Evolutionary conservation across 2,113 vertebrate genomes (phyloP).

Genomic region (Eretmochelys imbricata): DNA sequence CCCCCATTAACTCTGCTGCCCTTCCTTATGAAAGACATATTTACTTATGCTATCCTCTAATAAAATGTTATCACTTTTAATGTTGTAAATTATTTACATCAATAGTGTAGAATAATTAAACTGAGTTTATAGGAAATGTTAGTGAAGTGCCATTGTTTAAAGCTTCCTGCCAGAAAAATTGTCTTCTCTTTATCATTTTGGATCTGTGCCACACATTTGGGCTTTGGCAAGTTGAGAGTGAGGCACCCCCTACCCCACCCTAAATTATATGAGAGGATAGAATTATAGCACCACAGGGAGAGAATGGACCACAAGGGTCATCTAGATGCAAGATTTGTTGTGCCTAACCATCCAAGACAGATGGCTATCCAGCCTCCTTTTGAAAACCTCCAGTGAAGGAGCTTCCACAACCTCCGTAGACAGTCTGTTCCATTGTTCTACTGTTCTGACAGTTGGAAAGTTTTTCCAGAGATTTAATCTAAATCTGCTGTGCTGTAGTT

Average conservation of each 20-base stretch:
- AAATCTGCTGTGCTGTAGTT: background rate
- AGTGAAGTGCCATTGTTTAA: background rate
- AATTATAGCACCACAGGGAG: background rate
- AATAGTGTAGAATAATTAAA: background rate
- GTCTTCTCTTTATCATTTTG: constrained; percentile 33
- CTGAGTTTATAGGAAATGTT: background rate
- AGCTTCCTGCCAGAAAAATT: background rate
- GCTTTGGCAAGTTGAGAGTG: constrained; percentile 23
- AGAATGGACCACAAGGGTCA: background rate
- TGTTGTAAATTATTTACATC: constrained; percentile 15
- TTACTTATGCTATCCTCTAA: constrained; percentile 5
- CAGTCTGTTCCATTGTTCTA: background rate
- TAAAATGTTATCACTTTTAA: background rate
- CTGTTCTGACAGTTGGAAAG: background rate
- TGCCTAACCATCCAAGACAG: background rate
- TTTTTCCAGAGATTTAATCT: background rate
- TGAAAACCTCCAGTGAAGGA: background rate
- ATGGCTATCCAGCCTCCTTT: background rate
- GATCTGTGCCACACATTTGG: background rate
- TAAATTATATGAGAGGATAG: background rate
- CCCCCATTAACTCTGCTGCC: background rate
- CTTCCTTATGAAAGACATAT: background rate
- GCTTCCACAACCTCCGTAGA: background rate
- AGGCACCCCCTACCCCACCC: constrained; percentile 28
- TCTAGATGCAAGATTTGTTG: background rate